phyloP scores from a whole-genome alignment of 2,797 vertebrate genomes.

The Selene dorsalis region DNA sequence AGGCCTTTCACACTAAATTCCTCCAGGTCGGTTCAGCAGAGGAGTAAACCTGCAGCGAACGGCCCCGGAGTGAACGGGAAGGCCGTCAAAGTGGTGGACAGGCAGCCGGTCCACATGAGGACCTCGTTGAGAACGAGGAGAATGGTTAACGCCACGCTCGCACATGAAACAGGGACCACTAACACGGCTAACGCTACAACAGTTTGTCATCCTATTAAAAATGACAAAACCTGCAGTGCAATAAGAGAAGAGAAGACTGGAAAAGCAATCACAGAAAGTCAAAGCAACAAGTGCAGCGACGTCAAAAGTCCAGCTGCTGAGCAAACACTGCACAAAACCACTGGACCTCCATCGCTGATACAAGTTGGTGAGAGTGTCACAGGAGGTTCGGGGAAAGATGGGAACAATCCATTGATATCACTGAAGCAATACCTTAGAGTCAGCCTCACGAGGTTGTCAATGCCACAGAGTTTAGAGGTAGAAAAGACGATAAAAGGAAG shows the following conservation, averaged over 20 bases:
- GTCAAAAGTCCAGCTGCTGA: slow-evolving; percentile 24
- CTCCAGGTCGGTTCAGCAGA: slow-evolving; percentile 44
- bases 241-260: slow-evolving; percentile 45
- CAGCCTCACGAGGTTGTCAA: slow-evolving; percentile 78
- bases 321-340: slow-evolving; percentile 17
- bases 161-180: slow-evolving; percentile 36
- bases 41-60: slow-evolving; percentile 26
- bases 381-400: slow-evolving; percentile 54
- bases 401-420: slow-evolving; percentile 64
- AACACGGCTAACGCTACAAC: slow-evolving; percentile 32
- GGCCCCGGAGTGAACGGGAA: slow-evolving; percentile 45
- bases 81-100: slow-evolving; percentile 64
- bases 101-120: slow-evolving; percentile 36
- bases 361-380: slow-evolving; percentile 46
- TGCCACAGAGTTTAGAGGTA: slow-evolving; percentile 53
- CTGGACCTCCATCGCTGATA: slow-evolving; percentile 3
- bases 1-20: slow-evolving; percentile 74
- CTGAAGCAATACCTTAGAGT: slow-evolving; percentile 84
- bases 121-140: slow-evolving; percentile 75
- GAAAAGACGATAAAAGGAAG: slow-evolving; percentile 48
- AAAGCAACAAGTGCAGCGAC: slow-evolving; percentile 36
- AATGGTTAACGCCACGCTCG: slow-evolving; percentile 13
- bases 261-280: slow-evolving; percentile 39
- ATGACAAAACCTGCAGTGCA: slow-evolving; percentile 42
- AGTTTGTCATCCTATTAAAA: slow-evolving; percentile 28